phyloP scores from a whole-genome alignment of 1,140 invertebrate genomes.

The Drosophila mojavensis region DNA sequence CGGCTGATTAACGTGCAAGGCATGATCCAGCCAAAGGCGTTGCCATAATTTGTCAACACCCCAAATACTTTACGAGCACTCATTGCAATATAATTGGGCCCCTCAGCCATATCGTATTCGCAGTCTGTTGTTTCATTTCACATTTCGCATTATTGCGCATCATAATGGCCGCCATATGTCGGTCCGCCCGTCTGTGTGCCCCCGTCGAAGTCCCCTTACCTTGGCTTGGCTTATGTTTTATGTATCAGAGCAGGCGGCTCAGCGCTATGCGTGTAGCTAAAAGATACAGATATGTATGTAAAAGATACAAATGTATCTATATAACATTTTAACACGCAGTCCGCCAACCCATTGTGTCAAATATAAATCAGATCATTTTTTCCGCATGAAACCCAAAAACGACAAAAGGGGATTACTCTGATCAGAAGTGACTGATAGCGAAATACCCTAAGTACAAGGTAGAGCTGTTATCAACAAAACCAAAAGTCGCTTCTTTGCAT shows the following conservation, averaged over 20 bases:
- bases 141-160: constrained; percentile 74
- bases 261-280: constrained; percentile 46
- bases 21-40: constrained; percentile 71
- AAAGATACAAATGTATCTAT: constrained; percentile 40
- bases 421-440: too few species aligned
- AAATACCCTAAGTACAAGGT: too few species aligned
- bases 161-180: constrained; percentile 78
- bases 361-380: constrained; percentile 84
- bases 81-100: constrained; percentile 80
- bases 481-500: too few species aligned
- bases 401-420: constrained; percentile 4
- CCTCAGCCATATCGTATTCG: constrained; percentile 32
- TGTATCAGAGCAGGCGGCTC: constrained; percentile 66
- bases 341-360: constrained; percentile 78
- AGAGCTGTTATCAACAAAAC: too few species aligned
- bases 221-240: constrained; percentile 75
- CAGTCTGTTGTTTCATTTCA: constrained; percentile 48
- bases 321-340: constrained; percentile 55
- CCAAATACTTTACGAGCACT: constrained; percentile 80
- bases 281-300: constrained; percentile 15
- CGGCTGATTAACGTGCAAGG: constrained; percentile 65
- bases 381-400: constrained; percentile 43
- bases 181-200: constrained; percentile 46
- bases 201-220: constrained; percentile 18
- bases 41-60: constrained; percentile 83